Percentiles rank a stretch among this genome's conserved stretches.
These are phyloP conservation scores for Recurvirostra avosetta DNA, from an alignment of 2,113 vertebrate species.

Conservation along the genomic window DNA sequence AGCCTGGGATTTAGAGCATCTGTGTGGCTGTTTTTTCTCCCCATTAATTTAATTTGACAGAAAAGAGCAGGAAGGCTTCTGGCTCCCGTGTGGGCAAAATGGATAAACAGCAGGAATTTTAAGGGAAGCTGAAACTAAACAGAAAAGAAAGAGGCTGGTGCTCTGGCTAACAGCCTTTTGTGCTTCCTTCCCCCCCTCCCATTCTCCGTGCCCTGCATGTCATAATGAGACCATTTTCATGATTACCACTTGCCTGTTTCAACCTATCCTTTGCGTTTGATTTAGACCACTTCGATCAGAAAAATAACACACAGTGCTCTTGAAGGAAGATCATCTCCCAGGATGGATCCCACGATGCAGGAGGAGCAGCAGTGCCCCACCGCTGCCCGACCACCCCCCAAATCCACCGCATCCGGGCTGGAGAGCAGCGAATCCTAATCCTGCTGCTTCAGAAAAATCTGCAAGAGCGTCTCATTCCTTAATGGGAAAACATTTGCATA, in stretches of 20 bases:
- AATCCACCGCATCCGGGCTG: not conserved
- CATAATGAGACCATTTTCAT: not conserved
- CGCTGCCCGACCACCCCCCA: not conserved
- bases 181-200: not conserved
- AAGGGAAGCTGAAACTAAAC: conserved; percentile 17
- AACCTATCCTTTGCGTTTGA: not conserved
- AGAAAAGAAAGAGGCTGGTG: not conserved
- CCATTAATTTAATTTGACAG: conserved; percentile 64
- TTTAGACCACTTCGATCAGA: not conserved
- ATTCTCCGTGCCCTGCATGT: not conserved
- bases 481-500: not conserved
- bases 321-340: not conserved
- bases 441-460: not conserved
- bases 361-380: not conserved
- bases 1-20: conserved; percentile 55
- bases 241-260: not conserved
- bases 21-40: conserved; percentile 21
- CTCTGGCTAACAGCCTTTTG: not conserved
- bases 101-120: conserved; percentile 53
- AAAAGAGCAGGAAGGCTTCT: conserved; percentile 49
- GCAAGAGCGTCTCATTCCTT: not conserved
- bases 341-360: not conserved
- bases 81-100: conserved; percentile 38
- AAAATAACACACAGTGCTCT: not conserved
- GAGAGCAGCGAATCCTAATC: not conserved